Conservation (phyloP, 2,797 vertebrate genomes). For the Anabas testudineus region DNA sequence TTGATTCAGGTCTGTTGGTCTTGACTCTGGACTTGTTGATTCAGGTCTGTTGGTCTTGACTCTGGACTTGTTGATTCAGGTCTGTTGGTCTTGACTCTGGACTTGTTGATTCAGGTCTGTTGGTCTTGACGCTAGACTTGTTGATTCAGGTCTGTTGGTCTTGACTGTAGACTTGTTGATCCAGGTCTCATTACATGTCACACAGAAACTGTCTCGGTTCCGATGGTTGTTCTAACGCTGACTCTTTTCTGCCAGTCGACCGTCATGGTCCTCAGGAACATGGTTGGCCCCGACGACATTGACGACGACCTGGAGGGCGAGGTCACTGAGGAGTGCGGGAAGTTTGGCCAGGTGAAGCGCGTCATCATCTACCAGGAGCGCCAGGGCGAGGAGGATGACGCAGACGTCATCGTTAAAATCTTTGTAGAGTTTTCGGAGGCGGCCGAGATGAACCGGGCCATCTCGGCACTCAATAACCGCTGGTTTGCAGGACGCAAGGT, state of each 20-base stretch:
- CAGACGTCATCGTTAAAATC: slow-evolving; percentile 95
- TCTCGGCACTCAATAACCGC: slow-evolving; percentile 92
- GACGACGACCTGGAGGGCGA: slow-evolving; percentile 94
- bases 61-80: background rate
- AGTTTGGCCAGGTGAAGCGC: slow-evolving; percentile 91
- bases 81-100: background rate
- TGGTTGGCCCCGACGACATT: slow-evolving; percentile 95
- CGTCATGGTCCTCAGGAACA: slow-evolving; percentile 95
- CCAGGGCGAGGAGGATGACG: slow-evolving; percentile 93
- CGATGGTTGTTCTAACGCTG: background rate
- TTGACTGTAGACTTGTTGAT: background rate
- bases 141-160: background rate
- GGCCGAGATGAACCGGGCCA: slow-evolving; percentile 92
- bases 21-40: too few relatives aligned
- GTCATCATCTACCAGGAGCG: slow-evolving; percentile 97
- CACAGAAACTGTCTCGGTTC: background rate
- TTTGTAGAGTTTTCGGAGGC: slow-evolving; percentile 93
- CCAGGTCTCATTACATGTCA: too few relatives aligned
- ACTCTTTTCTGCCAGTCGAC: slow-evolving; percentile 83
- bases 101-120: too few relatives aligned
- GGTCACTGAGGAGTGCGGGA: slow-evolving; percentile 94
- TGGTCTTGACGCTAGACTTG: too few relatives aligned
- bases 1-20: background rate
- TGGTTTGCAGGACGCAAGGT: slow-evolving; percentile 96
- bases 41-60: too few relatives aligned